A percentile compares a stretch with the other conserved stretches of the same genome.
phyloP scores from a whole-genome alignment of 1,140 invertebrate species.

The Phymastichus coffea region DNA sequence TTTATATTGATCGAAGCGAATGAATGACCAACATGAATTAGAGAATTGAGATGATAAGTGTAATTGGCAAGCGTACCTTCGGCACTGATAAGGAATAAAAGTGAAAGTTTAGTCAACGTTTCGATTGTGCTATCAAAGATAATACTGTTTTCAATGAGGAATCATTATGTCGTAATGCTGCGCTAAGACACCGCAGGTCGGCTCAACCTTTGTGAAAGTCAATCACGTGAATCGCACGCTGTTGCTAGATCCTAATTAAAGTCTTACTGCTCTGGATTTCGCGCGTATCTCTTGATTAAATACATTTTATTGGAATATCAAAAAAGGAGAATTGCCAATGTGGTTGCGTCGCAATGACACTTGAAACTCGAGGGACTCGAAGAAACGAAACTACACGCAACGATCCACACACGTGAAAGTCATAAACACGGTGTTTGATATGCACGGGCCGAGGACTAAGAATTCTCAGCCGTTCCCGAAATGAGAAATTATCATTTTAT shows the following conservation, averaged over 20 bases:
- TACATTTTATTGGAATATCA: too few species aligned
- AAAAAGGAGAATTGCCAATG: too few species aligned
- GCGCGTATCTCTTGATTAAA: too few species aligned
- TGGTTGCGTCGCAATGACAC: background rate
- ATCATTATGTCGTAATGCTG: background rate
- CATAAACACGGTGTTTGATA: background rate
- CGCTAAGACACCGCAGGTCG: background rate
- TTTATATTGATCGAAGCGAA: too few species aligned
- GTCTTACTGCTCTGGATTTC: background rate
- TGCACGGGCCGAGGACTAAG: background rate
- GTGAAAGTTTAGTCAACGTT: background rate
- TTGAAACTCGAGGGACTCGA: too few species aligned
- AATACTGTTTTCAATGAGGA: background rate
- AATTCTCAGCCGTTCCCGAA: too few species aligned
- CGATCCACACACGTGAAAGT: constrained; percentile 8
- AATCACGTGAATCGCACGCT: background rate
- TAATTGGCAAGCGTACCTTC: too few species aligned
- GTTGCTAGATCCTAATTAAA: constrained; percentile 12
- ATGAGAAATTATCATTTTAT: background rate
- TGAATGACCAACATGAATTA: too few species aligned
- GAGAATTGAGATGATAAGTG: too few species aligned
- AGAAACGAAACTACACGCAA: too few species aligned
- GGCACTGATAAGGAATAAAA: too few species aligned
- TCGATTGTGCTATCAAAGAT: background rate
- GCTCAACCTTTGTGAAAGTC: constrained; percentile 6